Conservation (phyloP, 1,140 invertebrate genomes). For the Trinorchestia longiramus region DNA sequence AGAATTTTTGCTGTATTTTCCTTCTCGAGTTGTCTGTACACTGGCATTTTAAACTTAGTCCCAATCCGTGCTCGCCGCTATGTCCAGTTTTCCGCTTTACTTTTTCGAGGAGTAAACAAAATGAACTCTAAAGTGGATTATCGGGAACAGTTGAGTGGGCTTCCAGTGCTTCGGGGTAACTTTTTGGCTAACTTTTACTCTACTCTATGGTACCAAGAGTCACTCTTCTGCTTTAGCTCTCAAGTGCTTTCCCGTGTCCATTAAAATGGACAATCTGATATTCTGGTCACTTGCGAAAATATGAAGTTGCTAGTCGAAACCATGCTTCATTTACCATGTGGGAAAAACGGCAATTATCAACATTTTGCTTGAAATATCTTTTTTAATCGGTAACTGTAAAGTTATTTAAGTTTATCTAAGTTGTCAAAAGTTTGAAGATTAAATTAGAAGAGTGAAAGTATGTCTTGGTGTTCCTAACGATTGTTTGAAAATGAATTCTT, state of each 20-base stretch:
- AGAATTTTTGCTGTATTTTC: background rate
- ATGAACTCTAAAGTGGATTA: slow-evolving; percentile 7
- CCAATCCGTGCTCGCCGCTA: background rate
- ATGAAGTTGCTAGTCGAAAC: background rate
- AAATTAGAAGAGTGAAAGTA: too few relatives aligned
- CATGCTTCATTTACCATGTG: too few relatives aligned
- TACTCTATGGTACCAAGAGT: background rate
- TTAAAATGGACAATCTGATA: background rate
- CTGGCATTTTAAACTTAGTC: background rate
- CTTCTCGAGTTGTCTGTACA: background rate
- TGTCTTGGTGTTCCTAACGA: too few relatives aligned
- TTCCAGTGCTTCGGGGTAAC: slow-evolving; percentile 28
- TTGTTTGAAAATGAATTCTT: too few relatives aligned
- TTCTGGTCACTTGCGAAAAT: background rate
- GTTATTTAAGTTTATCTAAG: too few relatives aligned
- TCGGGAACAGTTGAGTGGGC: slow-evolving; percentile 15
- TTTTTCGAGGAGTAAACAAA: slow-evolving; percentile 29
- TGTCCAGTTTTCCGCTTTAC: slow-evolving; percentile 10
- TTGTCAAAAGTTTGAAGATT: too few relatives aligned
- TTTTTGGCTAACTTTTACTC: background rate
- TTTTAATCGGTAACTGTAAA: too few relatives aligned
- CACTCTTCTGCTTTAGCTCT: background rate
- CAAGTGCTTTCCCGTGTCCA: background rate
- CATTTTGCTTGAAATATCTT: too few relatives aligned
- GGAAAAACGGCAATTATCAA: too few relatives aligned